phyloP scores from a whole-genome alignment of 2,888 invertebrate genomes.

The Tridacna gigas region DNA sequence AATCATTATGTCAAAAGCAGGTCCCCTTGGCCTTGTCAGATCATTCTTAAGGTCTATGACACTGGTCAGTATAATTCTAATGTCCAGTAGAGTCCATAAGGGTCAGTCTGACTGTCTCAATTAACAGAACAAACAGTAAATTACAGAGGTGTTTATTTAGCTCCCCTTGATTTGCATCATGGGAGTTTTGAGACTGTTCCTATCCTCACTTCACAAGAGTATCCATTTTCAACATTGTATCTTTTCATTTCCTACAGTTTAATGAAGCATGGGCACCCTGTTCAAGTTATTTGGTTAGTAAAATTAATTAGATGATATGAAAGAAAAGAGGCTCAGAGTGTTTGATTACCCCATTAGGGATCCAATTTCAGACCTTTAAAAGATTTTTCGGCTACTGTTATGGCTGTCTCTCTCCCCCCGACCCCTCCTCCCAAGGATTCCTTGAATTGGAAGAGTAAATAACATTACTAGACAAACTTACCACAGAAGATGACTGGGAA shows the following conservation, averaged over 20 bases:
- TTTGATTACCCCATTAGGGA: conserved; percentile 27
- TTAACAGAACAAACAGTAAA: conserved; percentile 64
- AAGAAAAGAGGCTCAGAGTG: conserved; percentile 48
- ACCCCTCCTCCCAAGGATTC: too few relatives aligned
- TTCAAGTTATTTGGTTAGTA: conserved; percentile 62
- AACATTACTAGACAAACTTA: too few relatives aligned
- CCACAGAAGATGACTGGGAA: too few relatives aligned
- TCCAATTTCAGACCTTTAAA: conserved; percentile 20
- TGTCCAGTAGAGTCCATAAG: conserved; percentile 52
- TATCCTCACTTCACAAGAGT: conserved; percentile 63
- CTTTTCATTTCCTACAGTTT: conserved; percentile 64
- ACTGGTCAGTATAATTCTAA: conserved; percentile 1
- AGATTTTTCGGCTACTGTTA: conserved; percentile 7
- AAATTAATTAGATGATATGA: conserved; percentile 60
- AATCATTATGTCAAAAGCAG: too few relatives aligned
- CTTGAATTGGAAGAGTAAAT: too few relatives aligned
- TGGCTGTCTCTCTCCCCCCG: too few relatives aligned
- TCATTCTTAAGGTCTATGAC: too few relatives aligned
- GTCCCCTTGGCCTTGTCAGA: too few relatives aligned
- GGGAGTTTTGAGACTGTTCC: conserved; percentile 45
- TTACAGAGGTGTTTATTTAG: conserved; percentile 57
- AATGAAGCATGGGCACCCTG: conserved; percentile 63
- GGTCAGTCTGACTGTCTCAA: conserved; percentile 63
- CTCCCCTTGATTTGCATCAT: conserved; percentile 56
- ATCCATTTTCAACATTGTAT: conserved; percentile 67